phyloP scores from a whole-genome alignment of 2,888 invertebrate species.

The Cylloceria caligata region DNA sequence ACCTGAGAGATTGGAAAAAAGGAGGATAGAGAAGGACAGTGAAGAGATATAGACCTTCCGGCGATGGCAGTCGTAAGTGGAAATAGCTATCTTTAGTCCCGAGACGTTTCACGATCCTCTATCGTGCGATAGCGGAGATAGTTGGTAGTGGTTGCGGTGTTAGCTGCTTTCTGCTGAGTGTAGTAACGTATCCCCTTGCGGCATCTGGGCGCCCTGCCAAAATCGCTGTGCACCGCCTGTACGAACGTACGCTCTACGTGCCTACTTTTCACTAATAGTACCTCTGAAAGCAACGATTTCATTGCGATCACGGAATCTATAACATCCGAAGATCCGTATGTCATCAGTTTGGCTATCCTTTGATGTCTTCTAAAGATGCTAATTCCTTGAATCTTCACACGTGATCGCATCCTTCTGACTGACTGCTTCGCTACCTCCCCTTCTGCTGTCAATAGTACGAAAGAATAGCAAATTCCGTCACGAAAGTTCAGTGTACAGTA shows the following conservation, averaged over 20 bases:
- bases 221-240: conserved; percentile 32
- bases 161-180: conserved; percentile 19
- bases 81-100: conserved; percentile 22
- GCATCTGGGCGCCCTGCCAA: conserved; percentile 55
- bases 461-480: not conserved
- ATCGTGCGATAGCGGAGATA: conserved; percentile 14
- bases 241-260: conserved; percentile 3
- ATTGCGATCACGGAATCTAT: conserved; percentile 31
- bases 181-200: conserved; percentile 18
- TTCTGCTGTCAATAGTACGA: not conserved
- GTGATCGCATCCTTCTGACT: not conserved
- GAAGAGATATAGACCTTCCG: not conserved
- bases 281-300: conserved; percentile 43
- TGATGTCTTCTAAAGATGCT: not conserved
- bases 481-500: not conserved
- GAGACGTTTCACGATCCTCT: conserved; percentile 11
- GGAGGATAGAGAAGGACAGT: not conserved
- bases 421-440: not conserved
- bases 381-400: conserved; percentile 1
- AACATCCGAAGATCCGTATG: conserved; percentile 26
- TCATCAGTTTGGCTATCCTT: not conserved
- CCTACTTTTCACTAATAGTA: conserved; percentile 14
- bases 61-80: conserved; percentile 28
- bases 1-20: conserved; percentile 23
- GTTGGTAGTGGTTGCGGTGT: conserved; percentile 8